phyloP scores from a whole-genome alignment of 2,797 vertebrate species.

The Pseudomugil gertrudae region DNA sequence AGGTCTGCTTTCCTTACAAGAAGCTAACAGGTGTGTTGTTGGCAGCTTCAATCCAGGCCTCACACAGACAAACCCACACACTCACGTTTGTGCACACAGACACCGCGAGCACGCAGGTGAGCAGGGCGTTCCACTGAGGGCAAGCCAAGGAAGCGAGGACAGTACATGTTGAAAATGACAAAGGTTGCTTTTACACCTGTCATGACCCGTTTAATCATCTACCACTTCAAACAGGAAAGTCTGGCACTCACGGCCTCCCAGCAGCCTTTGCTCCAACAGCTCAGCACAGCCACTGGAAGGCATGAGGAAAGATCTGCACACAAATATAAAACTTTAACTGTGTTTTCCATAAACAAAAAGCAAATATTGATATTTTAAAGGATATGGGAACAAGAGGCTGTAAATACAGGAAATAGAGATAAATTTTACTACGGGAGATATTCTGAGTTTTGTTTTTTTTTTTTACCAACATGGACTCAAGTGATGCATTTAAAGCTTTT shows the following conservation, averaged over 20 bases:
- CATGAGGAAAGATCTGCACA: constrained; percentile 15
- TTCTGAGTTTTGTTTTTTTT: not conserved
- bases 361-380: constrained; percentile 62
- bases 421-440: not conserved
- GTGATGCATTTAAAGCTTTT: not conserved
- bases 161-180: constrained; percentile 88
- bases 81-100: constrained; percentile 18
- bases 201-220: constrained; percentile 97
- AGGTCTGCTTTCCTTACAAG: constrained; percentile 31
- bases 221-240: constrained; percentile 90
- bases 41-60: constrained; percentile 1
- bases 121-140: constrained; percentile 68
- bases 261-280: constrained; percentile 70
- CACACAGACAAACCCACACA: not conserved
- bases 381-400: constrained; percentile 9
- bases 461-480: not conserved
- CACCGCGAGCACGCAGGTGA: constrained; percentile 57
- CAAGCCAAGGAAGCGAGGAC: constrained; percentile 74
- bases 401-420: constrained; percentile 49
- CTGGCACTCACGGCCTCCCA: constrained; percentile 77
- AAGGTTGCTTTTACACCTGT: constrained; percentile 99
- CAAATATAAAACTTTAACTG: constrained; percentile 65
- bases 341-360: constrained; percentile 66
- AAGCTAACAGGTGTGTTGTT: constrained; percentile 26
- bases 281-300: constrained; percentile 33